phyloP scores from a whole-genome alignment of 2,113 vertebrate genomes.

The Passer montanus region DNA sequence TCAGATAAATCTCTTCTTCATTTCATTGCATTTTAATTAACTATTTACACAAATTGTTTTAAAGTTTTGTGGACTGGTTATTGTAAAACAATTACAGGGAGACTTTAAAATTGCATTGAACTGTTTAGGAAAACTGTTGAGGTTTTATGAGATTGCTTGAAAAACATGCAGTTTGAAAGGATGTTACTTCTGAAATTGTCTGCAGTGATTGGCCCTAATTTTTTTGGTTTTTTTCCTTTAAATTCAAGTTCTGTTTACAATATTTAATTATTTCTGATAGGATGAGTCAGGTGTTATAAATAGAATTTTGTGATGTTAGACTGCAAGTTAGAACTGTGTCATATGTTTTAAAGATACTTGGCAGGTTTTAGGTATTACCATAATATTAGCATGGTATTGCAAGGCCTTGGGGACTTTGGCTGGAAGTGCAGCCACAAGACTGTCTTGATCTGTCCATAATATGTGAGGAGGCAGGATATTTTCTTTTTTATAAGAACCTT shows the following conservation, averaged over 20 bases:
- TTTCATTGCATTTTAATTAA: conserved; percentile 48
- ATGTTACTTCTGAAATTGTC: neutral
- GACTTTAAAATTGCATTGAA: neutral
- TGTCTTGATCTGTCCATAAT: neutral
- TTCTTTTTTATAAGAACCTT: neutral
- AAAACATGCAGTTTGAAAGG: neutral
- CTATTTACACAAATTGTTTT: neutral
- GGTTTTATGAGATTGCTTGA: neutral
- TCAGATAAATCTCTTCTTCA: conserved; percentile 34
- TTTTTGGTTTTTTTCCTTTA: neutral
- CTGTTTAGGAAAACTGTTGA: neutral
- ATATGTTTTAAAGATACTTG: conserved; percentile 20
- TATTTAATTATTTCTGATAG: conserved; percentile 30
- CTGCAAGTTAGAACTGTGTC: conserved; percentile 36
- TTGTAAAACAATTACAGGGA: neutral
- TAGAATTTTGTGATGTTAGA: conserved; percentile 53
- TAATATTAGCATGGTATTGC: neutral
- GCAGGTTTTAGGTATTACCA: neutral
- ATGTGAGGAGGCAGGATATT: neutral
- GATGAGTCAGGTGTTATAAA: conserved; percentile 51
- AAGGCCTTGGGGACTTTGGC: neutral
- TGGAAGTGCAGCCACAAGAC: neutral
- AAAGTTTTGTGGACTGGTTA: conserved; percentile 10
- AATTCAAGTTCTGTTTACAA: conserved; percentile 51
- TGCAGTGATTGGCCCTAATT: neutral